Evolutionary conservation across 1,140 invertebrate species (phyloP).

Genomic region (Berghia stephanieae): DNA sequence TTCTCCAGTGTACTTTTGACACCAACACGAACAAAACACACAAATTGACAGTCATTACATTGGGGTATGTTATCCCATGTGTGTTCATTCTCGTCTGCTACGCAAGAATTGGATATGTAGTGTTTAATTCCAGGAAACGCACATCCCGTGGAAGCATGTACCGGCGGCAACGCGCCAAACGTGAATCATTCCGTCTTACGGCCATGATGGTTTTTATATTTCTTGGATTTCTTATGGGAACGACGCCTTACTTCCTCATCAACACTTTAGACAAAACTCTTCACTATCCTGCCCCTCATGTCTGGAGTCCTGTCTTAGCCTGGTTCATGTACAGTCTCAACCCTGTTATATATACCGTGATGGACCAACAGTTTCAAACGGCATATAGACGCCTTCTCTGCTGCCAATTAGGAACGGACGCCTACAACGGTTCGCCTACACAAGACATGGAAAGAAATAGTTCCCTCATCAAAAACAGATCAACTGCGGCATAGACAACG

Average conservation of each 20-base stretch:
- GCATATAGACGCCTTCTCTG: slow-evolving; percentile 45
- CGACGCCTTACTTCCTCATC: slow-evolving; percentile 51
- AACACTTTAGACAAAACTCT: slow-evolving; percentile 47
- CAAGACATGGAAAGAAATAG: no score
- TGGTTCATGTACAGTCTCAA: slow-evolving; percentile 51
- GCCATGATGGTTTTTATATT: slow-evolving; percentile 57
- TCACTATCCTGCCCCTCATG: slow-evolving; percentile 43
- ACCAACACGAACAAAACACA: slow-evolving; percentile 45
- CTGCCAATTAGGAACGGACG: slow-evolving; percentile 14
- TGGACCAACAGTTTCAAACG: slow-evolving; percentile 49
- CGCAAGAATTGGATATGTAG: slow-evolving; percentile 54
- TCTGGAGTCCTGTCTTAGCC: slow-evolving; percentile 47
- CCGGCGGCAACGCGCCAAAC: slow-evolving; percentile 37
- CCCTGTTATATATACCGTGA: slow-evolving; percentile 51
- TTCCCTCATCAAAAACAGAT: no score
- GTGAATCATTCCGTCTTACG: slow-evolving; percentile 46
- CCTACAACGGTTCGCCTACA: no score
- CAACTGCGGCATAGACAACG: no score
- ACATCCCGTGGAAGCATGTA: slow-evolving; percentile 41
- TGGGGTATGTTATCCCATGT: slow-evolving; percentile 55
- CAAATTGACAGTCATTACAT: slow-evolving; percentile 49
- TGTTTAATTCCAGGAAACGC: slow-evolving; percentile 47
- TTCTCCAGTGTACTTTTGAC: slow-evolving; percentile 56
- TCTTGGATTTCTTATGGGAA: slow-evolving; percentile 47
- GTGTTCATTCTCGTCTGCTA: slow-evolving; percentile 57